Conservation (phyloP, 1,140 invertebrate genomes). For the Ctenoplectra terminalis region DNA sequence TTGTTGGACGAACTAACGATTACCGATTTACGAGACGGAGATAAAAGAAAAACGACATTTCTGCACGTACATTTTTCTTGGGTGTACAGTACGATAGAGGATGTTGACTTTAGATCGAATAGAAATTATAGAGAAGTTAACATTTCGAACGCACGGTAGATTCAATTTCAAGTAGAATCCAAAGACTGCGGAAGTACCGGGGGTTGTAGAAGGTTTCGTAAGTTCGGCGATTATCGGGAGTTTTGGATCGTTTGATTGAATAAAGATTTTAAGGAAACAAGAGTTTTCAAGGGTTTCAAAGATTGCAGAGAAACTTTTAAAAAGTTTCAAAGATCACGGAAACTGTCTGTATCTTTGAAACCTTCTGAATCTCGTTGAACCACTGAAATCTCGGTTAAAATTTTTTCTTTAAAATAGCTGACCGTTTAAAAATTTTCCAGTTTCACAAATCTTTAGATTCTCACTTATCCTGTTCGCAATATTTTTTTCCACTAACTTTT, state of each 20-base stretch:
- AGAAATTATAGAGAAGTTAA: not conserved
- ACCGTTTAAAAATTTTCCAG: no score
- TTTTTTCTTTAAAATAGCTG: no score
- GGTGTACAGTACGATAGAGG: not conserved
- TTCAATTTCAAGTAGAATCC: no score
- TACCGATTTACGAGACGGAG: not conserved
- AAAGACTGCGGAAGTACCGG: not conserved
- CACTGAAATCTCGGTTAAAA: no score
- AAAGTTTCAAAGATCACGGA: not conserved
- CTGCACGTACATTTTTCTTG: not conserved
- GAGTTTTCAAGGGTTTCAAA: not conserved
- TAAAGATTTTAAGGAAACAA: not conserved
- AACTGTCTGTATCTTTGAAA: no score
- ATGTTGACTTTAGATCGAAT: not conserved
- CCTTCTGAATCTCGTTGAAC: no score
- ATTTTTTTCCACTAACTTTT: not conserved
- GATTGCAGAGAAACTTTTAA: not conserved
- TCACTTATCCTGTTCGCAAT: no score
- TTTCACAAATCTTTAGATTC: no score
- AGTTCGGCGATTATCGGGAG: not conserved
- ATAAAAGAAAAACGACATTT: conserved; percentile 1
- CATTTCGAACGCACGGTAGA: no score
- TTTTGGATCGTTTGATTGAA: not conserved
- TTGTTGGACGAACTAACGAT: not conserved
- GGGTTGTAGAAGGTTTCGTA: not conserved